These are phyloP conservation scores for Caenorhabditis virilis DNA, from an alignment of 2,888 invertebrate genomes.

Conservation along the genomic window DNA sequence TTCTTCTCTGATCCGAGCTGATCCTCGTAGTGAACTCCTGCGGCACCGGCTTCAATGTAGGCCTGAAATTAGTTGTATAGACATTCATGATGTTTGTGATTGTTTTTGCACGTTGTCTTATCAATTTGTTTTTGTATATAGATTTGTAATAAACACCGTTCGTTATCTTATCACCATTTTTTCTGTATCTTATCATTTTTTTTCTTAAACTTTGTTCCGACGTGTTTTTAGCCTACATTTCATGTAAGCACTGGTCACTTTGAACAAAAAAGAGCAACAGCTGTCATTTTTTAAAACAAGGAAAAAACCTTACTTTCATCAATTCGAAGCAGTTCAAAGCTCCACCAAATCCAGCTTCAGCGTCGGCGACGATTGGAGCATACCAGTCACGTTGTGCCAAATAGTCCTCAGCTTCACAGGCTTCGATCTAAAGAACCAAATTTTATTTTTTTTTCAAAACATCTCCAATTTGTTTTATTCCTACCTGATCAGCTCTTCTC, in stretches of 20 bases:
- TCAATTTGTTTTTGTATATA: background rate
- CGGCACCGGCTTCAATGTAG: conserved; percentile 68
- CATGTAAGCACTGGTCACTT: too few relatives aligned
- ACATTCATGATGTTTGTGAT: too few relatives aligned
- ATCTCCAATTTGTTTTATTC: conserved; percentile 1
- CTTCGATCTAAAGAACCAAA: conserved; percentile 51
- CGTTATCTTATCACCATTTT: conserved; percentile 1
- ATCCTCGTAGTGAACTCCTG: conserved; percentile 70
- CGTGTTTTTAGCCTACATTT: too few relatives aligned
- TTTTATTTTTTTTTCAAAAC: background rate
- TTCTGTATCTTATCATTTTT: background rate
- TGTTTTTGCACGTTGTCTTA: background rate
- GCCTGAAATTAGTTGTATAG: too few relatives aligned
- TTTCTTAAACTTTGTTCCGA: background rate
- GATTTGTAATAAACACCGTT: background rate
- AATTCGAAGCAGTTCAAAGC: conserved; percentile 70
- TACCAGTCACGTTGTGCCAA: conserved; percentile 66
- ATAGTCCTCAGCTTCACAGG: conserved; percentile 65
- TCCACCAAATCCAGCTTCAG: conserved; percentile 70
- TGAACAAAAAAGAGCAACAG: background rate
- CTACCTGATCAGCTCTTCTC: conserved; percentile 67
- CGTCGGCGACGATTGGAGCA: conserved; percentile 69
- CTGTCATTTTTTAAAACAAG: background rate
- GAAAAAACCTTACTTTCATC: conserved; percentile 62
- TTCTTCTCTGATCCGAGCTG: conserved; percentile 70